phyloP scores from a whole-genome alignment of 2,113 vertebrate genomes.

The Sterna hirundo region DNA sequence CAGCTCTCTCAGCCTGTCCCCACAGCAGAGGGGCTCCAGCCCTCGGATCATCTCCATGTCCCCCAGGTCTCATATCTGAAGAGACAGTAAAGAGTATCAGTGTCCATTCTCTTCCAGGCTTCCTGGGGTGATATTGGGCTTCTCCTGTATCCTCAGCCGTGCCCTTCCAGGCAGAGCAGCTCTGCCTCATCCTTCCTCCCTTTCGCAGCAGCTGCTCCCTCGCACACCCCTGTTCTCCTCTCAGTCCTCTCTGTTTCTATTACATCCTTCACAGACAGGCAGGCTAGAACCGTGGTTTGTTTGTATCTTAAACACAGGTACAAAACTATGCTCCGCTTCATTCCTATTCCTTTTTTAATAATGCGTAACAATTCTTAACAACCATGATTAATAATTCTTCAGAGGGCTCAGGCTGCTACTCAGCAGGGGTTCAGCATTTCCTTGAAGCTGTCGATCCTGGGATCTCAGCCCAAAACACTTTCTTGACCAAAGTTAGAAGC shows the following conservation, averaged over 20 bases:
- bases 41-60: too few species aligned
- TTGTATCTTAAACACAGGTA: background rate
- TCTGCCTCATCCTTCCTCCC: background rate
- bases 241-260: background rate
- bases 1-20: too few species aligned
- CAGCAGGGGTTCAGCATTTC: background rate
- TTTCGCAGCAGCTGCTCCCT: background rate
- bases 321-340: background rate
- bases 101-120: background rate
- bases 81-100: background rate
- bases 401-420: background rate
- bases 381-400: fast-evolving
- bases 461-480: background rate
- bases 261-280: background rate
- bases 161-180: background rate
- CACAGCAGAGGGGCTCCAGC: too few species aligned
- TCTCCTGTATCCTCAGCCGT: background rate
- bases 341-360: background rate
- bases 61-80: too few species aligned
- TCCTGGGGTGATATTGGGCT: background rate
- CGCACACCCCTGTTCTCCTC: background rate
- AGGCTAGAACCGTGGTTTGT: background rate
- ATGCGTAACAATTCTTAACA: background rate
- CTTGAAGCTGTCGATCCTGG: background rate
- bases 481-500: background rate